These are phyloP conservation scores for Conus ventricosus DNA, from an alignment of 1,140 invertebrate species.

Conservation along the genomic window DNA sequence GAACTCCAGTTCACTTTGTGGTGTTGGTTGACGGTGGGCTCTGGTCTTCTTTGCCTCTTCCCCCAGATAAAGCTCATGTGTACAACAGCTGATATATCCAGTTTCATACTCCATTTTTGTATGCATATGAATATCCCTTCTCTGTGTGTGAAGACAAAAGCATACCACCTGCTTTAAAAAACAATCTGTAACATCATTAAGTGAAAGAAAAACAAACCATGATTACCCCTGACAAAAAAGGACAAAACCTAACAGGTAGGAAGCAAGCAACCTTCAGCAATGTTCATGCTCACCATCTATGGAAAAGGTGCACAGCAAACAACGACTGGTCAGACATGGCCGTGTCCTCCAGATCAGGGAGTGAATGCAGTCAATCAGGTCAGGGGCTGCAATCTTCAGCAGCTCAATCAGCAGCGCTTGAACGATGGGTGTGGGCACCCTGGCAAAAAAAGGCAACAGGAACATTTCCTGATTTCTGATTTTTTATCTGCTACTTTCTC, in stretches of 20 bases:
- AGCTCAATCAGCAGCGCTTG: slow-evolving; percentile 59
- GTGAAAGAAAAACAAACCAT: background rate
- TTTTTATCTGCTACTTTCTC: no score
- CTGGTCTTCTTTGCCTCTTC: no score
- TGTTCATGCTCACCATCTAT: slow-evolving; percentile 55
- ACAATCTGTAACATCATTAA: background rate
- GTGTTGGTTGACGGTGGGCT: no score
- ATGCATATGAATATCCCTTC: background rate
- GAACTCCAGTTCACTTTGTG: no score
- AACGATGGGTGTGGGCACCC: slow-evolving; percentile 56
- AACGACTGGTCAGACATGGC: slow-evolving; percentile 50
- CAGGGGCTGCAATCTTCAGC: slow-evolving; percentile 52
- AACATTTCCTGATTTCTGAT: no score
- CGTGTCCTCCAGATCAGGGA: slow-evolving; percentile 51
- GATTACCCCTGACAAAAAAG: background rate
- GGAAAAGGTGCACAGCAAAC: slow-evolving; percentile 62
- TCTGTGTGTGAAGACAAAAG: background rate
- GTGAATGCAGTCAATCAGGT: slow-evolving; percentile 54
- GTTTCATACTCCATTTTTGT: background rate
- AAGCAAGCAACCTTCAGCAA: background rate
- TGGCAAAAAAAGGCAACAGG: background rate
- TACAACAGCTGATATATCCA: no score
- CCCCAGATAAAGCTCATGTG: no score
- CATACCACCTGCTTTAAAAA: no score
- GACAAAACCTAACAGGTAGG: background rate